phyloP scores from a whole-genome alignment of 2,797 vertebrate genomes.

The Rhinogobio ventralis region DNA sequence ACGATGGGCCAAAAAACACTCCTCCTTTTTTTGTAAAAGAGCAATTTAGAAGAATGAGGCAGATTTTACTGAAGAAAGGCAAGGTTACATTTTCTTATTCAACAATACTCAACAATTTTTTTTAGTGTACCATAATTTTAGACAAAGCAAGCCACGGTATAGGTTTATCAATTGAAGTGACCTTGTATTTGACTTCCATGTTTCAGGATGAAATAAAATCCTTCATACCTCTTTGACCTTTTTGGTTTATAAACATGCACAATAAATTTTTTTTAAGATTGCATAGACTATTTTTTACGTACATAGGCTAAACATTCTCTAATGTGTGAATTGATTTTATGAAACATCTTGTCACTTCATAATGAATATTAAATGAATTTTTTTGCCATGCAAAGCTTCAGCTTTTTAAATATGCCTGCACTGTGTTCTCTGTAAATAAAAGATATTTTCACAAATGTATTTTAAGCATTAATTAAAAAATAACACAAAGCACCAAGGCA shows the following conservation, averaged over 20 bases:
- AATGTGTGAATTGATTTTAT: not conserved
- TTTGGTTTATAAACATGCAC: not conserved
- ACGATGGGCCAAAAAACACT: conserved; percentile 34
- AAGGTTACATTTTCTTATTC: conserved; percentile 42
- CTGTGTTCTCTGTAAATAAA: not conserved
- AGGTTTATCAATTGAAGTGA: not conserved
- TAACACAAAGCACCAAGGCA: conserved; percentile 12
- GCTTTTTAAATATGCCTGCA: not conserved
- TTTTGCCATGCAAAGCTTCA: not conserved
- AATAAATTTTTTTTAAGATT: not conserved
- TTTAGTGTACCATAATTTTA: not conserved
- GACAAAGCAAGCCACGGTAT: not conserved
- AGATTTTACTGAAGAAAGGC: conserved; percentile 36
- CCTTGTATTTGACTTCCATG: conserved; percentile 5
- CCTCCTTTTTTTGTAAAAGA: conserved; percentile 40
- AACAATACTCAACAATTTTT: not conserved
- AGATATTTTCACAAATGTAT: not conserved
- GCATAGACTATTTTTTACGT: not conserved
- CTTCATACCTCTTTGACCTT: not conserved
- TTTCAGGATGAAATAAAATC: conserved; percentile 4
- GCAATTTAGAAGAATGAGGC: conserved; percentile 38
- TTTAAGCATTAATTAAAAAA: not conserved
- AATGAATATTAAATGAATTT: too few species aligned
- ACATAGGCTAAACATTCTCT: not conserved
- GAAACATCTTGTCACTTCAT: not conserved